These are phyloP conservation scores for Oscheius sp. DNA, from an alignment of 2,888 invertebrate species.

Conservation along the genomic window DNA sequence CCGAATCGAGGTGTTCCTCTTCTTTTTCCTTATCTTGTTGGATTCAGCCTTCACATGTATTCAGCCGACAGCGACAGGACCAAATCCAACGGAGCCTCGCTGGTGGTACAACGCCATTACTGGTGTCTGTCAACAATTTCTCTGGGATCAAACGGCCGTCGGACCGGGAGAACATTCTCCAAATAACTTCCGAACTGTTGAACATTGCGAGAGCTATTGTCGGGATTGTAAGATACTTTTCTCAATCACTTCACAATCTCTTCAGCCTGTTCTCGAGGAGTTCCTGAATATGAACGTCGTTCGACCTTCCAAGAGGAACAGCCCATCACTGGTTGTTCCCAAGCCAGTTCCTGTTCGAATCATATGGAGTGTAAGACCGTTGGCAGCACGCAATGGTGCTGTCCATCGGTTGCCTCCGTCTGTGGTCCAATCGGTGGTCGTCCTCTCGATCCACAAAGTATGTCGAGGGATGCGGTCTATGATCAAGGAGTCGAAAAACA, in stretches of 20 bases:
- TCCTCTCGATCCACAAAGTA: slow-evolving; percentile 51
- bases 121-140: slow-evolving; percentile 61
- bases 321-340: slow-evolving; percentile 56
- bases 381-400: slow-evolving; percentile 60
- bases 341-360: slow-evolving; percentile 46
- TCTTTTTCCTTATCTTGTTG: no score
- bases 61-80: slow-evolving; percentile 60
- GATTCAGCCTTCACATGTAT: slow-evolving; percentile 55
- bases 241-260: not conserved
- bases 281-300: slow-evolving; percentile 57
- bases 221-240: slow-evolving; percentile 44
- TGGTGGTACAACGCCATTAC: slow-evolving; percentile 46
- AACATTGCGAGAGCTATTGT: slow-evolving; percentile 60
- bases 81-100: slow-evolving; percentile 60
- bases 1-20: slow-evolving; percentile 54
- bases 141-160: slow-evolving; percentile 59
- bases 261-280: slow-evolving; percentile 55
- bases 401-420: slow-evolving; percentile 55
- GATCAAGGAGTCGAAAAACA: slow-evolving; percentile 58
- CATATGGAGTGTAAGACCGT: slow-evolving; percentile 59
- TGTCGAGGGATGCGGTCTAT: slow-evolving; percentile 47
- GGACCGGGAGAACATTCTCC: slow-evolving; percentile 59
- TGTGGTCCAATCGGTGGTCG: slow-evolving; percentile 59
- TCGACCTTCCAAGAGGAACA: slow-evolving; percentile 53
- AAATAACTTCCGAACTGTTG: slow-evolving; percentile 59